A percentile compares a stretch with the other conserved stretches of the same genome.
These are phyloP conservation scores for Gryon sp. DNA, from an alignment of 1,140 invertebrate genomes.

Conservation along the genomic window DNA sequence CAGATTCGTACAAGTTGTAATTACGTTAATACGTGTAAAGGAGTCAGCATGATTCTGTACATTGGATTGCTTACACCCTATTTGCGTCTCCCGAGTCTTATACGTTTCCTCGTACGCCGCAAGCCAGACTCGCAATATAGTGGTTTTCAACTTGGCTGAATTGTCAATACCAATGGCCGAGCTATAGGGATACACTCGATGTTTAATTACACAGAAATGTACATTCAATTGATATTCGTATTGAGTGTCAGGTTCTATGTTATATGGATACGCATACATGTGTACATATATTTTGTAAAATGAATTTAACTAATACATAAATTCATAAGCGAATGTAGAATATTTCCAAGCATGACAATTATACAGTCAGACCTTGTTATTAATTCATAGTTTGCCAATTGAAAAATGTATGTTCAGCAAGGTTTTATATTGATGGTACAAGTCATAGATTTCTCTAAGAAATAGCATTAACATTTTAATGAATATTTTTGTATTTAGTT, in stretches of 20 bases:
- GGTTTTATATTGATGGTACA: too few relatives aligned
- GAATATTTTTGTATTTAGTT: too few relatives aligned
- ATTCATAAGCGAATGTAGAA: conserved; percentile 6
- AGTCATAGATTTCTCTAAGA: too few relatives aligned
- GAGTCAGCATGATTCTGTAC: conserved; percentile 40
- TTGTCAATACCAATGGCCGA: conserved; percentile 36
- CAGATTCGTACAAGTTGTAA: conserved; percentile 18
- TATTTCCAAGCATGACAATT: conserved; percentile 9
- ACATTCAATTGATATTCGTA: conserved; percentile 25
- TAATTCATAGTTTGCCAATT: conserved; percentile 1
- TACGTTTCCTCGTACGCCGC: conserved; percentile 21
- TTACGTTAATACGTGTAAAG: conserved; percentile 40
- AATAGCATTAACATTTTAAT: too few relatives aligned
- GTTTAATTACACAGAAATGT: conserved; percentile 31
- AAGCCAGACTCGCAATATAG: conserved; percentile 28
- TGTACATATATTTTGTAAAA: conserved; percentile 15
- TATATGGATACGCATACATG: background rate
- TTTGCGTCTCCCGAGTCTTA: conserved; percentile 42
- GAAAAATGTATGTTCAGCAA: too few relatives aligned
- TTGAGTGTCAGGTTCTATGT: conserved; percentile 5
- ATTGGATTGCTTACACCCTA: conserved; percentile 52
- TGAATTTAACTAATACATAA: background rate
- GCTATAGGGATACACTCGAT: conserved; percentile 10
- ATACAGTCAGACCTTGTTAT: conserved; percentile 9
- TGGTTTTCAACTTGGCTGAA: conserved; percentile 40